These are phyloP conservation scores for Lemur catta DNA, from an alignment of 2,797 vertebrate genomes.

Conservation along the genomic window DNA sequence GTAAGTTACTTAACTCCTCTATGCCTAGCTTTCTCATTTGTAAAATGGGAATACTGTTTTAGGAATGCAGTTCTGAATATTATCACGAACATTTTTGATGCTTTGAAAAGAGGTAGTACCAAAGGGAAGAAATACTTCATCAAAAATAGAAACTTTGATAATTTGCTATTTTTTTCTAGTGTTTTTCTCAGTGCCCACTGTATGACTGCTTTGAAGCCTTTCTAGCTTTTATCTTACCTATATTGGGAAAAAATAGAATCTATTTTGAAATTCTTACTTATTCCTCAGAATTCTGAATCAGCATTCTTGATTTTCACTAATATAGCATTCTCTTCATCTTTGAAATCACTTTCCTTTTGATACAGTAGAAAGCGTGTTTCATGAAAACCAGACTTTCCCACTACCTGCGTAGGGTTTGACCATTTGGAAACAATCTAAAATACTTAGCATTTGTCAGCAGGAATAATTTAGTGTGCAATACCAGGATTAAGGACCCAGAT, in stretches of 20 bases:
- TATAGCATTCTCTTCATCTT: neutral
- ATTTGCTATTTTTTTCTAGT: neutral
- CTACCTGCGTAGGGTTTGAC: neutral
- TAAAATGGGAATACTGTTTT: conserved; percentile 5
- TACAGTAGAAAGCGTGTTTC: neutral
- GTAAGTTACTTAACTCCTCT: neutral
- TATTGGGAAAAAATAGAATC: neutral
- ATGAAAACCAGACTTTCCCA: neutral
- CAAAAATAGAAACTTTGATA: neutral
- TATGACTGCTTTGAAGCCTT: neutral
- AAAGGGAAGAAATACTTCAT: neutral
- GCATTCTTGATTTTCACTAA: neutral
- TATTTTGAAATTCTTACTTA: neutral
- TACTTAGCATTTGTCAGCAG: neutral
- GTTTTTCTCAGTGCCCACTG: neutral
- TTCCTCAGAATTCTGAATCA: conserved; percentile 16
- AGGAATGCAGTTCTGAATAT: neutral
- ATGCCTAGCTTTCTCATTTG: neutral
- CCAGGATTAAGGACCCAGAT: neutral
- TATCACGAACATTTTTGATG: neutral
- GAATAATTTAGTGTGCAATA: neutral
- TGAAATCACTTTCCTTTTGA: neutral
- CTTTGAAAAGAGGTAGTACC: neutral
- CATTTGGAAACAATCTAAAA: neutral
- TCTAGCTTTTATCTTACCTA: neutral